Evolutionary conservation across 1,140 invertebrate genomes (phyloP), one percentile per base, ranked within the genome.

Genomic region (Papilio machaon): DNA sequence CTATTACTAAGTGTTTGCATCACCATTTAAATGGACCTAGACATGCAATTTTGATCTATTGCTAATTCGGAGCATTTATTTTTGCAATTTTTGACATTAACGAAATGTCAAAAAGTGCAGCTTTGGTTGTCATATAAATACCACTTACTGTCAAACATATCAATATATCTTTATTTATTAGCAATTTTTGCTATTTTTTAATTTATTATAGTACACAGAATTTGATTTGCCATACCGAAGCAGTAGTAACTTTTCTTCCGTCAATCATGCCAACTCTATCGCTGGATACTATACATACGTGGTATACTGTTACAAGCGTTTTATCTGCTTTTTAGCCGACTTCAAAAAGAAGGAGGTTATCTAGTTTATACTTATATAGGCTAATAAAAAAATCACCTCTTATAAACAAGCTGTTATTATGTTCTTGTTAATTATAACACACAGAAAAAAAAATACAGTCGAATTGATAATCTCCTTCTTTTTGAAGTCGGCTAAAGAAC

Each of bases 1-100:
- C 35, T 78, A 15, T 70, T 54, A 17, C 64, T 43, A 78, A 78
- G 15, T n/a, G 19, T 60, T 78, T 78, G 75, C 75, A 60, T 58
- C 75, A 78, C 35, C 30, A 52, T 58, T 30, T 77, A 77, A 30
- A 77, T 77, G 75, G 49, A 38, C 6, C 75, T 38, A 58, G 75
- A 52, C 23, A 78, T 78, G 75, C 75, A 78, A 60, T 78, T 78
- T 78, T 78, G 75, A 77, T 77, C 49, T 60, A 77, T 54, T 54
- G 49, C 52, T 17, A 77, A 23, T 35, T 77, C 17, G 38, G 23
- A 64, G 58, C 60, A 67, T 30, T 77, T 77, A 13, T 77, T 11
- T 58, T 78, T 30, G 52, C 52, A 58, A 52, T 78, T 58, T 38
- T 58, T 60, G 15, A 70, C 64, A 35, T 70, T 70, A 60, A 58